Percentiles rank a stretch among this genome's conserved stretches.
Conservation (phyloP, 2,113 vertebrate genomes). For the Fregetta grallaria region DNA sequence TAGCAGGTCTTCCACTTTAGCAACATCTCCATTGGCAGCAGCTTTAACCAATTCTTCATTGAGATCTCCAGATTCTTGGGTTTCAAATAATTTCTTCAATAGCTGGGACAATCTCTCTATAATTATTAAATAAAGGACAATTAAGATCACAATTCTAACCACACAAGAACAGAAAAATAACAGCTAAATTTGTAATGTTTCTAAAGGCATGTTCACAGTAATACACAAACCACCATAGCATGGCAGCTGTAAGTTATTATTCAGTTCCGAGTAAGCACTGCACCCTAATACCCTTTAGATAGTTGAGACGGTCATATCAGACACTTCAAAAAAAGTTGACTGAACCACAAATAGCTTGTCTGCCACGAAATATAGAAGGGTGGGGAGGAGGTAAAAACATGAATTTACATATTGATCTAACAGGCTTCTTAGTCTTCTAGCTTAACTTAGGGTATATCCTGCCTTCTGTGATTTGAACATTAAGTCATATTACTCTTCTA, state of each 20-base stretch:
- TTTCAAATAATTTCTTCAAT: conserved; percentile 98
- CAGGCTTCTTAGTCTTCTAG: neutral
- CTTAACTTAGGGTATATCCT: neutral
- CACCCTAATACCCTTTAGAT: neutral
- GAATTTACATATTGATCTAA: neutral
- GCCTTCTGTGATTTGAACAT: neutral
- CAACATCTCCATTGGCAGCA: conserved; percentile 96
- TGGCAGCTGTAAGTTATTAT: neutral
- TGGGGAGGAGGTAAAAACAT: neutral
- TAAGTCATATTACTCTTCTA: neutral
- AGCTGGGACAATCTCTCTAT: conserved; percentile 95
- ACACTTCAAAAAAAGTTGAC: neutral
- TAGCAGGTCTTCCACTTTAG: conserved; percentile 97
- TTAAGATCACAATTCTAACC: neutral
- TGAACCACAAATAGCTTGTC: neutral
- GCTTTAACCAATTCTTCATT: conserved; percentile 99
- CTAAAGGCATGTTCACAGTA: neutral
- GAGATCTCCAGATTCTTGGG: conserved; percentile 97
- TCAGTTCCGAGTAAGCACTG: neutral
- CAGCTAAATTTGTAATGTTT: neutral
- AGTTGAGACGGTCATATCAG: neutral
- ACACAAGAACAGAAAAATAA: neutral
- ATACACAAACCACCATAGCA: neutral
- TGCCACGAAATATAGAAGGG: neutral
- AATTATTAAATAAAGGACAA: conserved; percentile 55